Base-by-base conservation (phyloP, 1,140 invertebrate species). In the Drosophila littoralis region DNA sequence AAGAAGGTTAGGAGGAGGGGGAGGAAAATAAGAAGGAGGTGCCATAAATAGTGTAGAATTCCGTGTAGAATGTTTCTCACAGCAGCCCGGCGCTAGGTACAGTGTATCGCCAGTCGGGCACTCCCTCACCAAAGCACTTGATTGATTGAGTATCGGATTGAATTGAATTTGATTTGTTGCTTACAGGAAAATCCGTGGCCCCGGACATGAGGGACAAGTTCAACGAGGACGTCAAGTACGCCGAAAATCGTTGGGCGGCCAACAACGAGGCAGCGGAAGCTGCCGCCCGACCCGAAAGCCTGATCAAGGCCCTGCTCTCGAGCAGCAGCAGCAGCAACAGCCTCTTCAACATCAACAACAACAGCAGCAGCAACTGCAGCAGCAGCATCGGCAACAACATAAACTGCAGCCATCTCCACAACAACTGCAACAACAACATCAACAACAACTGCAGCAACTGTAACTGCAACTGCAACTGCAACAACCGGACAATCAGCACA, bases 221-320 rank as follows among this genome's bases (percentile, higher is more conserved):
- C 50, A 57, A 15, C 7, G 83, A 77, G n/a, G 83, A 86, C 58
- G 83, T 86, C 6, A 43, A 33, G 1, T 22, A 36, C 6, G 72
- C 72, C 1, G 72, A 75, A 13, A 1, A 7, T 6, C 52, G 46
- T 5, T 33, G 36, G 17, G 28, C 17, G 32, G 40, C 1, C 12
- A 17, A 9, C 6, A 50, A 22, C 0, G 7, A 38, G 42, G 6
- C 28, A 0, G 33, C 7, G 7, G 43, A 13, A 3, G 17, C 32
- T 17, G 35, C 43, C 8, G n/a, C 40, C n/a, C 65, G 75, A 0
- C 79, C 75, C 0, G 83, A 89, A 9, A 86, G 72, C 17, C 40
- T 86, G 0, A 88, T 86, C 12, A 82, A 86, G 48, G 83, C 84
- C 5, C 66, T 76, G 10, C 58, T 88, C 2, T 79, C 82, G 10